phyloP scores from a whole-genome alignment of 92 coral and sea anemone species.

The Zoanthus sansibaricus region DNA sequence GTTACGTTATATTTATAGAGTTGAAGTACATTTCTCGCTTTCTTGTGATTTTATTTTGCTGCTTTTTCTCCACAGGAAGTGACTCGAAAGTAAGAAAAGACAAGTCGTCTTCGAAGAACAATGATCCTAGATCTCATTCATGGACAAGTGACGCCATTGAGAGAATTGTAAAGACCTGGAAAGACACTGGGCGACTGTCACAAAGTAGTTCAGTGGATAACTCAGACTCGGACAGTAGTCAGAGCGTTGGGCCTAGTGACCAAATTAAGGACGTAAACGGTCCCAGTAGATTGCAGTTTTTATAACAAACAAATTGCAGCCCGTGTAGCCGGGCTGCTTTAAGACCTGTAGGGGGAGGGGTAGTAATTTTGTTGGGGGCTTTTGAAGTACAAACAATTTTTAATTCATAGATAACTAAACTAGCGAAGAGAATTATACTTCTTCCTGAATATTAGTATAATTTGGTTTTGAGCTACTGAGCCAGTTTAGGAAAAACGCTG shows the following conservation, averaged over 20 bases:
- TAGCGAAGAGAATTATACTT: background rate
- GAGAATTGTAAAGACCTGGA: slow-evolving; percentile 88
- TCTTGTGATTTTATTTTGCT: background rate
- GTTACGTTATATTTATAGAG: background rate
- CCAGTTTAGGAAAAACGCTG: too few species aligned
- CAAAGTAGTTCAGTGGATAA: slow-evolving; percentile 26
- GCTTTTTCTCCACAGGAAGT: background rate
- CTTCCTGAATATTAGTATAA: too few species aligned
- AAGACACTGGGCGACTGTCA: slow-evolving; percentile 57
- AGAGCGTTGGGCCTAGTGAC: slow-evolving; percentile 28
- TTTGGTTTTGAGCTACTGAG: too few species aligned
- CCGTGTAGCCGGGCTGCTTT: background rate
- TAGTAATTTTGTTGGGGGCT: background rate
- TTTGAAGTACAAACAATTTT: background rate
- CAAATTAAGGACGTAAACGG: background rate
- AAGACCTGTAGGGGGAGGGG: background rate
- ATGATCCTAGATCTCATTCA: slow-evolving; percentile 58
- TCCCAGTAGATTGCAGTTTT: slow-evolving; percentile 22
- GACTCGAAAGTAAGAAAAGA: slow-evolving; percentile 27
- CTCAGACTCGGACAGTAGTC: slow-evolving; percentile 44
- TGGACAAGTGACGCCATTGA: slow-evolving; percentile 89
- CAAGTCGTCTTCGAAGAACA: background rate
- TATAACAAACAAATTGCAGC: slow-evolving; percentile 11
- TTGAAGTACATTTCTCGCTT: background rate
- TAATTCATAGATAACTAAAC: background rate